Evolutionary conservation across 2,888 invertebrate genomes (phyloP), one percentile per base, ranked within the genome.

Genomic region (Barypeithes pellucidus): DNA sequence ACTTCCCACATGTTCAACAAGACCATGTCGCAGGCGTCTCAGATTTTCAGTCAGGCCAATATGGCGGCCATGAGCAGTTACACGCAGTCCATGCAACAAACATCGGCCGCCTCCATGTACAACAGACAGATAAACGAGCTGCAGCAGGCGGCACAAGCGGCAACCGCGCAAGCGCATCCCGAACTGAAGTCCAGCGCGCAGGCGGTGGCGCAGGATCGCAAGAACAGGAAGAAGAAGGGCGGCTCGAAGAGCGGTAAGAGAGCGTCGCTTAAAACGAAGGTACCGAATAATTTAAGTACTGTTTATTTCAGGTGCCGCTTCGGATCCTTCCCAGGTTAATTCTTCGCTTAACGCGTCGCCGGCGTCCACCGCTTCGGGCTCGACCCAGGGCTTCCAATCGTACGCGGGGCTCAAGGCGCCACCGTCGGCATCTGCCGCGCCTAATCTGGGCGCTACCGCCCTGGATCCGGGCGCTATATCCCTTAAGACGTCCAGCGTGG

Each of bases 401-500:
- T 90, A 90, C 79, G 87, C 89, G 0, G 89, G 89, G 5, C 81
- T 89, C 14, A 90, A 90, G 77, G 82, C 8, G 11, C 59, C 62
- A 7, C 41, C 69, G 18, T 67, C 82, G 3, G 70, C 78, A 41
- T 65, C 81, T 7, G 70, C 80, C 12, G 80, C 82, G 3, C 18
- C 65, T 5, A 50, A 50, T 18, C n/a, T 47, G 9, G 9, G 73
- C 85, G 85, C 36, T 59, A 67, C 81, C 7, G 63, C 80, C 12
- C 81, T 84, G 69, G 87, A 86, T 79, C 85, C 86, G 22, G 84
- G 84, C 76, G 88, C 88, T 76, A 90, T 93, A 78, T 89, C 91
- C 11, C 82, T 93, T 59, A 90, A 94, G 79, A 91, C 92, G 60
- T 87, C 90, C 3, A 90, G 91, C 79, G 92, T 94, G 82, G 93